Conservation (phyloP, 2,113 vertebrate genomes). For the Todiramphus saurophagus region DNA sequence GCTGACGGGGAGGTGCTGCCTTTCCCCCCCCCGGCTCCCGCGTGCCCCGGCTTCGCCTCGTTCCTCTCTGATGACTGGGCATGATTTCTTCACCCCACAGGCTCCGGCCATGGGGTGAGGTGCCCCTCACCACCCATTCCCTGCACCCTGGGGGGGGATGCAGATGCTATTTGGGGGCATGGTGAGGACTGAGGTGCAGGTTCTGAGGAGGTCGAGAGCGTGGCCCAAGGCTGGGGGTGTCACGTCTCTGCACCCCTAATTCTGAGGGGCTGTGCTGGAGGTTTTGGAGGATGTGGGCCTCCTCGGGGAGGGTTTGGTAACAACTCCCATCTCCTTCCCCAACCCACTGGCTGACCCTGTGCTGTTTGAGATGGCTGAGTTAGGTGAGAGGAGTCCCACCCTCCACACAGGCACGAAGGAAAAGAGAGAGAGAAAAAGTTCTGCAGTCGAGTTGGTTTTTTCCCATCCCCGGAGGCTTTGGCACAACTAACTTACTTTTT, state of each 20-base stretch:
- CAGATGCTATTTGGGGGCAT: rapidly evolving
- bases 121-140: not conserved
- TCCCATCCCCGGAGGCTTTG: not conserved
- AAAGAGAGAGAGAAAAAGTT: not conserved
- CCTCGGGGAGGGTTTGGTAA: not conserved
- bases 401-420: not conserved
- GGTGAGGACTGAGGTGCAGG: rapidly evolving
- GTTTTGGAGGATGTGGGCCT: not conserved
- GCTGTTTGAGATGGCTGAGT: too few species aligned
- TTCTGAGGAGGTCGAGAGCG: rapidly evolving
- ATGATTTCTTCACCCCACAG: not conserved
- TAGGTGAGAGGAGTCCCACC: not conserved
- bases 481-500: not conserved
- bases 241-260: rapidly evolving
- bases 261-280: not conserved
- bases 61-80: not conserved
- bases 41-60: not conserved
- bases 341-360: not conserved
- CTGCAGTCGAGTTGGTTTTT: not conserved
- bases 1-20: not conserved
- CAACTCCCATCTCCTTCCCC: not conserved
- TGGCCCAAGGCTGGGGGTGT: not conserved
- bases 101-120: rapidly evolving
- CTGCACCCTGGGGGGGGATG: not conserved
- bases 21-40: not conserved